Percentiles rank a stretch among this genome's conserved stretches.
Conservation (phyloP, 2,888 invertebrate genomes). For the Drosophila lacicola region DNA sequence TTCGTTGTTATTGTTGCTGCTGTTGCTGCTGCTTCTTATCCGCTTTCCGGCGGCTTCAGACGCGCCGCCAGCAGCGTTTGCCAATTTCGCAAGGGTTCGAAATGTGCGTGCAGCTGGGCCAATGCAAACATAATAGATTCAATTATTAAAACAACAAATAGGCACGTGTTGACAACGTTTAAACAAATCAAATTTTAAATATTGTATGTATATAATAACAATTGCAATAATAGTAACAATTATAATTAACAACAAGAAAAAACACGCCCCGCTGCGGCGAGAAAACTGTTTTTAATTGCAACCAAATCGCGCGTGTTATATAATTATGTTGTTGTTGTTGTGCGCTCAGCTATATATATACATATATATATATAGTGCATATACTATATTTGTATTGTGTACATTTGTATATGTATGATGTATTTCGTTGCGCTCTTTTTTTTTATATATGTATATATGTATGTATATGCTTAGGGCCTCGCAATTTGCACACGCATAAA, state of each 20-base stretch:
- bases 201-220: background rate
- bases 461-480: constrained; percentile 20
- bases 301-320: constrained; percentile 54
- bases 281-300: constrained; percentile 37
- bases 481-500: constrained; percentile 49
- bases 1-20: constrained; percentile 33
- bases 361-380: constrained; percentile 5
- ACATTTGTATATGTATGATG: constrained; percentile 10
- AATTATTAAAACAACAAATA: constrained; percentile 31
- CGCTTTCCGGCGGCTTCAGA: constrained; percentile 71
- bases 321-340: constrained; percentile 50
- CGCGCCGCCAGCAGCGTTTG: constrained; percentile 67
- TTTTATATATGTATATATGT: too few relatives aligned
- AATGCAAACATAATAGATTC: constrained; percentile 68
- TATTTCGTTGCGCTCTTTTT: constrained; percentile 45
- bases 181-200: constrained; percentile 1
- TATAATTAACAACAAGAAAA: constrained; percentile 16
- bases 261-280: constrained; percentile 2
- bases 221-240: constrained; percentile 10
- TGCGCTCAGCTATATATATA: constrained; percentile 10
- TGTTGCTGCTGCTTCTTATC: constrained; percentile 21
- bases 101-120: constrained; percentile 55
- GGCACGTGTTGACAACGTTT: constrained; percentile 40
- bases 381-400: constrained; percentile 6
- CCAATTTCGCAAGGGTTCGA: constrained; percentile 72